phyloP scores from a whole-genome alignment of 2,888 invertebrate species.

The Dexiosoma caninum region DNA sequence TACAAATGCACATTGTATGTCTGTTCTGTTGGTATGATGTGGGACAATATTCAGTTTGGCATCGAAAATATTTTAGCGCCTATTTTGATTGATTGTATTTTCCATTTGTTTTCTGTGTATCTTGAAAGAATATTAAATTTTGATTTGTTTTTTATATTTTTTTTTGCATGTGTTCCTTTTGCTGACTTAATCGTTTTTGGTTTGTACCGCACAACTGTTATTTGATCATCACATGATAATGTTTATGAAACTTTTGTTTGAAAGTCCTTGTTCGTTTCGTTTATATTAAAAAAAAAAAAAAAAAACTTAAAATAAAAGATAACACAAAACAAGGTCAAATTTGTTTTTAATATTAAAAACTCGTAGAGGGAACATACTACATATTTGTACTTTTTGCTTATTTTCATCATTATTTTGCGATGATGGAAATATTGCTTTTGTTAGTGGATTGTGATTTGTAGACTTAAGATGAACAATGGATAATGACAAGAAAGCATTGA shows the following conservation, averaged over 20 bases:
- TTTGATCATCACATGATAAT: slow-evolving; percentile 21
- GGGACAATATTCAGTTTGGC: slow-evolving; percentile 10
- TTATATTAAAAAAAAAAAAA: not conserved
- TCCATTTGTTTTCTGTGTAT: not conserved
- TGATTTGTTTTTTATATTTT: not conserved
- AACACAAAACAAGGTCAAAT: slow-evolving; percentile 30
- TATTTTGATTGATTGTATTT: slow-evolving; percentile 42
- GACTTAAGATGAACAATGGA: not conserved
- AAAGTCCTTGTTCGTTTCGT: not conserved
- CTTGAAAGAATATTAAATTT: slow-evolving; percentile 30
- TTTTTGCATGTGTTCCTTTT: not conserved
- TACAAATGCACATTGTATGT: no score
- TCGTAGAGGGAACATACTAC: not conserved
- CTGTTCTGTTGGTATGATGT: not conserved
- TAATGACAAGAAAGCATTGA: not conserved
- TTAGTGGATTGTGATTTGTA: not conserved
- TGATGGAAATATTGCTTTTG: not conserved
- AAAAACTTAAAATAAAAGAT: not conserved
- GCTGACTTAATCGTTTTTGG: slow-evolving; percentile 32
- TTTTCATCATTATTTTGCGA: not conserved
- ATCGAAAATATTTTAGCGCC: slow-evolving; percentile 43
- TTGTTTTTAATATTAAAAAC: slow-evolving; percentile 6
- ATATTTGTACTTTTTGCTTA: not conserved
- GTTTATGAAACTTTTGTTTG: slow-evolving; percentile 32
- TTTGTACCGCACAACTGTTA: slow-evolving; percentile 3